Base-by-base conservation (phyloP, 2,797 vertebrate species). In the Pseudomugil gertrudae region DNA sequence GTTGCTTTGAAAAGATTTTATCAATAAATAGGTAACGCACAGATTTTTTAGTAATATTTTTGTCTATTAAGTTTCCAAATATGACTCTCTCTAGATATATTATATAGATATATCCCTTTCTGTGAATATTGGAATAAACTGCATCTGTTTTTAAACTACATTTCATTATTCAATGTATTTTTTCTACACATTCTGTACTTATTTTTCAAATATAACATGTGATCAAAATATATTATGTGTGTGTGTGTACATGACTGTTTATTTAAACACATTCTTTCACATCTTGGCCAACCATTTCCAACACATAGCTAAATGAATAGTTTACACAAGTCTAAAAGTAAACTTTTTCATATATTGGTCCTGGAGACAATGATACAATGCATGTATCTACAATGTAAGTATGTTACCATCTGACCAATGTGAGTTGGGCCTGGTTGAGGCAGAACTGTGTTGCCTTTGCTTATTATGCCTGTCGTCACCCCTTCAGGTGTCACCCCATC, bases 401-500 rank as follows among this genome's bases (percentile, higher is more conserved):
- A 52, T 57, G 65, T 36, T 63, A 11, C 62, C 61, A 27, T 56
- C 64, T 59, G 77, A 76, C 57, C 38, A 59, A 43, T 40, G 50
- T 75, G 74, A 84, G 63, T 84, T 67, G 77, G 75, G 72, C 71
- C 38, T 66, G 60, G 57, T 53, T 56, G 51, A 75, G 63, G 50
- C 19, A 17, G 71, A 73, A 60, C 43, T n/a, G 30, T 48, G 43
- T 62, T 43, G 60, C 57, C 43, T 8, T 69, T 50, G 66, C 69
- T 72, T 57, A 64, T 40, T 32, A 47, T 32, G 62, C 64, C 64
- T 60, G 53, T 35, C 68, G 57, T 69, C 57, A 27, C 72, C 76
- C 77, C 69, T 86, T 76, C 21, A 76, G 74, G 84, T 83, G 74
- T 89, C 84, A 79, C 66, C 84, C 86, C 80, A 85, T 84, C 65